phyloP scores from a whole-genome alignment of 2,113 vertebrate genomes.

The Bujurquina vittata region DNA sequence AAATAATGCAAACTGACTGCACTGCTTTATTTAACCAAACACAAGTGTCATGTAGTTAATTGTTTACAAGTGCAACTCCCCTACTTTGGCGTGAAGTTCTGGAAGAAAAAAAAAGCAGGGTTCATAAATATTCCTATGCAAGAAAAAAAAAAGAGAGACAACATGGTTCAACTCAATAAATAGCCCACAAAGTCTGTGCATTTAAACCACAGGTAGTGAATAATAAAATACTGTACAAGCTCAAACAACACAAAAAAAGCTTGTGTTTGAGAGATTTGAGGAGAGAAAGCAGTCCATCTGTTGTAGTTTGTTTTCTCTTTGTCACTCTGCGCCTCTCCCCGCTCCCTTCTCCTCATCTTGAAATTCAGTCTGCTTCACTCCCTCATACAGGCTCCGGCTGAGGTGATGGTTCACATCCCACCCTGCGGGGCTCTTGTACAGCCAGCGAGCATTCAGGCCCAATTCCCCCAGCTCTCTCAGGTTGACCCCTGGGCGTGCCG shows the following conservation, averaged over 20 bases:
- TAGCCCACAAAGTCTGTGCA: constrained; percentile 27
- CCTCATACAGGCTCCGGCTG: constrained; percentile 19
- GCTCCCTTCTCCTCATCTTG: constrained; percentile 19
- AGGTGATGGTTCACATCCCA: constrained; percentile 56
- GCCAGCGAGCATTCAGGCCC: constrained; percentile 35
- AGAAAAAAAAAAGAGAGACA: constrained; percentile 1
- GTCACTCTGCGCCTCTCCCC: constrained; percentile 13
- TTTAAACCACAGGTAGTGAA: constrained; percentile 18
- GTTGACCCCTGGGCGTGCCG: constrained; percentile 37
- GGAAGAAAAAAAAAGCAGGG: constrained; percentile 7
- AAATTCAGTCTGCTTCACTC: constrained; percentile 20
- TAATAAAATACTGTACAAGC: constrained; percentile 27
- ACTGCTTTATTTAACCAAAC: constrained; percentile 62
- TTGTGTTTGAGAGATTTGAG: constrained; percentile 13
- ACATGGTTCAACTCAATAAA: constrained; percentile 42
- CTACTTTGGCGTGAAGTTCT: neutral
- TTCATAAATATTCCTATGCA: constrained; percentile 14
- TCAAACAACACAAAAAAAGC: neutral
- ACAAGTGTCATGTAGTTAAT: constrained; percentile 44
- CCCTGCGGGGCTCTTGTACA: constrained; percentile 37
- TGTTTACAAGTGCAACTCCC: constrained; percentile 49
- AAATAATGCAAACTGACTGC: constrained; percentile 54
- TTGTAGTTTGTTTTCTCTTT: neutral
- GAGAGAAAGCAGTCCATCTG: constrained; percentile 37
- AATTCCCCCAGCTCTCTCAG: constrained; percentile 49